phyloP scores from a whole-genome alignment of 2,113 vertebrate genomes.

The Caranx ignobilis region DNA sequence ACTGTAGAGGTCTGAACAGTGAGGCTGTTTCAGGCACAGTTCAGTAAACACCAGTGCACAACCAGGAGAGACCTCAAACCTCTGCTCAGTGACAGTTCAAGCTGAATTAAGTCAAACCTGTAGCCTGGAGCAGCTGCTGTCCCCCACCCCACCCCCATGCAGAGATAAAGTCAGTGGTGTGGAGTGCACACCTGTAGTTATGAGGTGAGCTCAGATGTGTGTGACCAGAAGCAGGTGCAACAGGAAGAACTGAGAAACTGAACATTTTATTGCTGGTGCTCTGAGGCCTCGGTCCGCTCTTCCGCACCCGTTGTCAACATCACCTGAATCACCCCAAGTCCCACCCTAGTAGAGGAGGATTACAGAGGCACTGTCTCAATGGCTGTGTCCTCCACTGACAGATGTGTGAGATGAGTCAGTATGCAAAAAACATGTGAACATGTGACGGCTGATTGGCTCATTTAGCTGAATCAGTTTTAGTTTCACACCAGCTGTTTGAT shows the following conservation, averaged over 20 bases:
- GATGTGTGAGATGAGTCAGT: background rate
- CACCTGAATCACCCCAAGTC: background rate
- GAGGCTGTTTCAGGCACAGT: background rate
- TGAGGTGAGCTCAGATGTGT: background rate
- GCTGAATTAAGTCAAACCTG: too few species aligned
- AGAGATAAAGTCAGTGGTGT: too few species aligned
- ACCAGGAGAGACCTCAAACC: background rate
- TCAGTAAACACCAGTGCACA: too few species aligned
- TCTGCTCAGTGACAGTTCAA: background rate
- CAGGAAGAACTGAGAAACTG: too few species aligned
- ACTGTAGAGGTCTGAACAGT: background rate
- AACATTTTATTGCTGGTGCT: too few species aligned
- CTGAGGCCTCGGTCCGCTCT: background rate
- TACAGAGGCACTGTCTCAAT: background rate
- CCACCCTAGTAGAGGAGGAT: background rate
- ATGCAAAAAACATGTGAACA: background rate
- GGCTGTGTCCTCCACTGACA: background rate
- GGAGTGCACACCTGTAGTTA: too few species aligned
- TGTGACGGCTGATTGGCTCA: background rate
- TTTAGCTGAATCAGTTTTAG: background rate
- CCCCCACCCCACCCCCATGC: too few species aligned
- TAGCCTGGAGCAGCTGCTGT: too few species aligned
- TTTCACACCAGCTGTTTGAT: background rate
- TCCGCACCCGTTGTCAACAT: background rate
- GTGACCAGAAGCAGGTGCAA: background rate